phyloP scores from a whole-genome alignment of 2,797 vertebrate genomes.

The Onychomys torridus region DNA sequence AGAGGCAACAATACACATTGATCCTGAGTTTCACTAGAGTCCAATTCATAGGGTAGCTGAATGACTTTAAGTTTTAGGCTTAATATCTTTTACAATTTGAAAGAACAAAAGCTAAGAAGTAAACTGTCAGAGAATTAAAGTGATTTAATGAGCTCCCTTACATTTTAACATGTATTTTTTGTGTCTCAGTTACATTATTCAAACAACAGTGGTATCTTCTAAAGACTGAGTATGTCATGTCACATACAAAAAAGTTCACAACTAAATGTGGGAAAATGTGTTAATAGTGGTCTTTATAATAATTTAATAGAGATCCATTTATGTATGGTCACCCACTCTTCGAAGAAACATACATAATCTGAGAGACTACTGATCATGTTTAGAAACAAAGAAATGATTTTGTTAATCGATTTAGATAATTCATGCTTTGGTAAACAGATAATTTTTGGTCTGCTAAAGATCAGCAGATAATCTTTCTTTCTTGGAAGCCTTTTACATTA shows the following conservation, averaged over 20 bases:
- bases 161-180: not conserved
- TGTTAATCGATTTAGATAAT: not conserved
- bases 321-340: not conserved
- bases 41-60: slow-evolving; percentile 25
- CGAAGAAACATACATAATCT: not conserved
- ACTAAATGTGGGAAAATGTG: not conserved
- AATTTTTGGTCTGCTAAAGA: not conserved
- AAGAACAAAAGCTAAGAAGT: not conserved
- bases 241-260: slow-evolving; percentile 5
- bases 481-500: not conserved
- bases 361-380: slow-evolving; percentile 17
- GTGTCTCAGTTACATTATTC: not conserved
- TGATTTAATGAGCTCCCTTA: slow-evolving; percentile 26
- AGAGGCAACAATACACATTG: not conserved
- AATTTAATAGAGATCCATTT: slow-evolving; percentile 37
- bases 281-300: not conserved
- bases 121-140: not conserved
- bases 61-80: not conserved
- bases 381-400: slow-evolving; percentile 8
- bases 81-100: not conserved
- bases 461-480: not conserved
- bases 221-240: not conserved
- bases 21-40: slow-evolving; percentile 14
- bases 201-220: not conserved
- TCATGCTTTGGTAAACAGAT: not conserved